Evolutionary conservation across 2,888 invertebrate species (phyloP).

Genomic region (Pristionchus arcanus): DNA sequence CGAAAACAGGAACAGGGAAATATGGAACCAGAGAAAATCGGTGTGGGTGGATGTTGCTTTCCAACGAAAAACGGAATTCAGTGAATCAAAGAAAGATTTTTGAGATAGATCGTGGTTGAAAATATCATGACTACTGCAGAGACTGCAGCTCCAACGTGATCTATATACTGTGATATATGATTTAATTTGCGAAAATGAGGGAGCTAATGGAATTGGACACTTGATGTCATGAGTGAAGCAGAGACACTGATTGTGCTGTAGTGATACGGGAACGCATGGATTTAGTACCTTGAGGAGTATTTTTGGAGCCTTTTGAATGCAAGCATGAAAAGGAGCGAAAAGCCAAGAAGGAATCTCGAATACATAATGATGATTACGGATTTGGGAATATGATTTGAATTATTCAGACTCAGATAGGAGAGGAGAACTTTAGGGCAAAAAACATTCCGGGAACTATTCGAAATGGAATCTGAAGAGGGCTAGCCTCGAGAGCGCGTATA

Average conservation of each 20-base stretch:
- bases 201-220: not conserved
- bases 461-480: not conserved
- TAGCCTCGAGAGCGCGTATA: too few species aligned
- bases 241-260: not conserved
- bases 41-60: too few species aligned
- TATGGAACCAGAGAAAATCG: too few species aligned
- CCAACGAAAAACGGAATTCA: too few species aligned
- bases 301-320: not conserved
- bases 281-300: not conserved
- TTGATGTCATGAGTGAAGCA: not conserved
- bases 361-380: not conserved
- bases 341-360: not conserved
- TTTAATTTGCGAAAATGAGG: not conserved
- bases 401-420: not conserved
- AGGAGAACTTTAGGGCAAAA: not conserved
- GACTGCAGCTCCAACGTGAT: too few species aligned
- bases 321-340: too few species aligned
- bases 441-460: not conserved
- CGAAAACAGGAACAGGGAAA: too few species aligned
- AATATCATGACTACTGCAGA: too few species aligned
- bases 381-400: not conserved
- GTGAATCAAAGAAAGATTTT: too few species aligned
- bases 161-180: not conserved
- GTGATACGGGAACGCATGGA: not conserved
- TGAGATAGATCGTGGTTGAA: too few species aligned